Evolutionary conservation across 2,888 invertebrate species (phyloP).

Genomic region (Odiellus spinosus): DNA sequence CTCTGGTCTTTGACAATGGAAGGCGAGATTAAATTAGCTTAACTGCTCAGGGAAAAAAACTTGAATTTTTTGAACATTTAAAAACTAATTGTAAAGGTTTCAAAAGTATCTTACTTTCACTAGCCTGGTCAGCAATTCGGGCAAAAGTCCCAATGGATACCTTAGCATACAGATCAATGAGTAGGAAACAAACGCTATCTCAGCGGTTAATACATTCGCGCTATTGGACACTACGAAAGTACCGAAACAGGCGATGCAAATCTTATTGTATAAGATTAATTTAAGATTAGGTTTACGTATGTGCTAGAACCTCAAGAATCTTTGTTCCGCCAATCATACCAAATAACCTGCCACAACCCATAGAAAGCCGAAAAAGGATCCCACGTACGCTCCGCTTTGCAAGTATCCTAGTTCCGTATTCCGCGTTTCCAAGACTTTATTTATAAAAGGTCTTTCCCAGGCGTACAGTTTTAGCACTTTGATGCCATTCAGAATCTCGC

Average conservation of each 20-base stretch:
- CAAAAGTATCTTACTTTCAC: constrained; percentile 17
- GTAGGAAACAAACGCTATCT: constrained; percentile 70
- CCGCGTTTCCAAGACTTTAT: constrained; percentile 7
- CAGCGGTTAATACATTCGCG: constrained; percentile 55
- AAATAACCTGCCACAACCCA: constrained; percentile 27
- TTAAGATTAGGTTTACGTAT: too few species aligned
- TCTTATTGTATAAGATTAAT: constrained; percentile 44
- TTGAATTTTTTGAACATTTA: too few species aligned
- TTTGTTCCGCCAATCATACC: too few species aligned
- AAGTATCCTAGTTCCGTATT: constrained; percentile 29
- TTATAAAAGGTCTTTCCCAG: constrained; percentile 14
- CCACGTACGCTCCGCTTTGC: constrained; percentile 25
- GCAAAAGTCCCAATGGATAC: constrained; percentile 50
- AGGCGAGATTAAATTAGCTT: too few species aligned
- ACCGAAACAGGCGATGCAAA: constrained; percentile 66
- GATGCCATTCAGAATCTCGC: constrained; percentile 31
- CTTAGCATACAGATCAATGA: constrained; percentile 72
- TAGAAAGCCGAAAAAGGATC: constrained; percentile 25
- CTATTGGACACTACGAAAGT: constrained; percentile 48
- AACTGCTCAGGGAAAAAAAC: too few species aligned
- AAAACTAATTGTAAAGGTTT: too few species aligned
- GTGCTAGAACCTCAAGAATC: too few species aligned
- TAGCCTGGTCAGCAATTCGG: constrained; percentile 17
- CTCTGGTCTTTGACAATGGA: too few species aligned
- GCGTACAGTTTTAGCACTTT: constrained; percentile 23